Base-by-base conservation (phyloP, 2,888 invertebrate genomes). In the Volucella bombylans region DNA sequence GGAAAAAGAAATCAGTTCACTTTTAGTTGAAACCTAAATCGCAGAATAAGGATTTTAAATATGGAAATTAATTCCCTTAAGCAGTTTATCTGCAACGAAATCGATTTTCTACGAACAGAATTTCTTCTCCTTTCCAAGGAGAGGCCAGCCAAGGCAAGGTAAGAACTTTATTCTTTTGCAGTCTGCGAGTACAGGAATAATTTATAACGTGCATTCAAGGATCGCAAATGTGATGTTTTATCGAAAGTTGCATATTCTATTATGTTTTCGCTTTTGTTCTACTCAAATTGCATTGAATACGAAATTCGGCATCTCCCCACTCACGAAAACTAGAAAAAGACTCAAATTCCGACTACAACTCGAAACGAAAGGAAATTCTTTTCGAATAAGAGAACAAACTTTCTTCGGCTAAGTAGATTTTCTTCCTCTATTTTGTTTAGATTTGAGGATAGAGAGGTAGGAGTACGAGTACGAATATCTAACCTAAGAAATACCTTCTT, bases 121-220 rank as follows among this genome's bases (percentile, higher is more conserved):
- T 41, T 15, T 41, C 39, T 12, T 41, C 54, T 14, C 11, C 59
- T 62, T 43, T 49, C 23, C 18, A 4, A 2, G 11, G 11, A 8
- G n/a, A 11, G n/a, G 8, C 12, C 61, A 47, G 18, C 11, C 41
- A 43, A 14, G 3, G 59, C 39, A 31, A 9, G 59, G n/a, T 6
- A 23, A 23, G 11, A n/a, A 49, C 45, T 31, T 31, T 41, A 41
- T 43, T 18, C 9, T 11, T 3, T 39, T 15, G 3, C 12, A 69
- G 65, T 57, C 41, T 8, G 14, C 31, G 6, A 31, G 6, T 31
- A 31, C 8, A 23, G 59, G 72, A 79, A 79, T 79, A 61, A 79
- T 72, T 79, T 79, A 82, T 73, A 82, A 82, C 73, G 73, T 68
- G 68, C 78, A 78, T 82, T 77, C 64, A 64, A 73, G 68, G 64